Conservation (phyloP, 92 coral and sea anemone species). For the Umimayanthus kanabou region DNA sequence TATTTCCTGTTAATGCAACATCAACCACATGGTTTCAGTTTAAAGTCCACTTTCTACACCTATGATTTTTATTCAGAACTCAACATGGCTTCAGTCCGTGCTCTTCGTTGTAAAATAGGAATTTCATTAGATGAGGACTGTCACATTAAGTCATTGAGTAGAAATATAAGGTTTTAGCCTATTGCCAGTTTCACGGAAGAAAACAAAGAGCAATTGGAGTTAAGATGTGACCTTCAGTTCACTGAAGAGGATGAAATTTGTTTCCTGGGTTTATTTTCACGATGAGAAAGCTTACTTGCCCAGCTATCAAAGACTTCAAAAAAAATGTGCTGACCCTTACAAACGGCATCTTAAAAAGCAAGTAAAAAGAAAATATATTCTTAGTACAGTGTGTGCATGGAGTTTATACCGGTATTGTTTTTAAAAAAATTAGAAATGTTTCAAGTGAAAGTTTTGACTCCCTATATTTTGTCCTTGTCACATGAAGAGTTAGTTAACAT, state of each 20-base stretch:
- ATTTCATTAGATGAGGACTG: slow-evolving; percentile 29
- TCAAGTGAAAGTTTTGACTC: slow-evolving; percentile 1
- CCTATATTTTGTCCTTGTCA: neutral
- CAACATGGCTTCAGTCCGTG: slow-evolving; percentile 27
- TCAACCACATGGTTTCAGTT: slow-evolving; percentile 38
- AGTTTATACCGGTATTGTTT: neutral
- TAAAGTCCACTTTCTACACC: slow-evolving; percentile 11
- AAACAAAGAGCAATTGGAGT: slow-evolving; percentile 20
- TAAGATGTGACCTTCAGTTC: slow-evolving; percentile 30
- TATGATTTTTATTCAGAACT: neutral
- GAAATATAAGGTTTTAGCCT: slow-evolving; percentile 37
- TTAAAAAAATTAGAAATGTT: neutral
- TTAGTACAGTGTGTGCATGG: neutral
- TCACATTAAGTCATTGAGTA: slow-evolving; percentile 33
- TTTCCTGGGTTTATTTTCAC: slow-evolving; percentile 20
- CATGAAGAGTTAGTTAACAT: slow-evolving; percentile 30
- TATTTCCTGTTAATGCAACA: slow-evolving; percentile 32
- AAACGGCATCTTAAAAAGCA: slow-evolving; percentile 1
- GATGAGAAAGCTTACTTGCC: slow-evolving; percentile 28
- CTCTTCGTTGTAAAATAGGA: slow-evolving; percentile 28
- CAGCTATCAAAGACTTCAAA: slow-evolving; percentile 31
- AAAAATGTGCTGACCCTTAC: slow-evolving; percentile 35
- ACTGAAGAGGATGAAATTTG: slow-evolving; percentile 26
- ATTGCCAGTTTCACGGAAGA: slow-evolving; percentile 1
- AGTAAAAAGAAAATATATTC: slow-evolving; percentile 28